These are phyloP conservation scores for Epirrhoe alternata DNA, from an alignment of 2,888 invertebrate genomes.

Conservation along the genomic window DNA sequence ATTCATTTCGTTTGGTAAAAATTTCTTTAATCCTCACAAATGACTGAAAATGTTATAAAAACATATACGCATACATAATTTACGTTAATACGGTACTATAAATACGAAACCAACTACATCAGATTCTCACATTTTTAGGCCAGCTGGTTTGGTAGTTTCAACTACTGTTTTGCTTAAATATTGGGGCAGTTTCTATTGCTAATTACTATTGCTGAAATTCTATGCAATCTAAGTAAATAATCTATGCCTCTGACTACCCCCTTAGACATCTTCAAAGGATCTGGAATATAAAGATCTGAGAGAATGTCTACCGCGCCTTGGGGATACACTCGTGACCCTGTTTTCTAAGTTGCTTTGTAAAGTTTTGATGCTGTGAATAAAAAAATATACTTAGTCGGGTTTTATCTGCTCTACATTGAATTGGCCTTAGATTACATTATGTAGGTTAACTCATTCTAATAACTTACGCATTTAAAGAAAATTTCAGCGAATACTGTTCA, in stretches of 20 bases:
- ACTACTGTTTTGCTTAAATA: not conserved
- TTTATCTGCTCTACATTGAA: not conserved
- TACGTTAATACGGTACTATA: conserved; percentile 75
- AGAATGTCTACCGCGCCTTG: too few species aligned
- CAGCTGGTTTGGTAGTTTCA: conserved; percentile 1
- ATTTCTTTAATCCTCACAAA: conserved; percentile 81
- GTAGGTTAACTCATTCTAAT: conserved; percentile 6
- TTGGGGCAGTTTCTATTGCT: conserved; percentile 3
- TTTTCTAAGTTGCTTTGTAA: not conserved
- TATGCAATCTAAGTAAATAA: not conserved
- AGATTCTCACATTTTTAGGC: conserved; percentile 47
- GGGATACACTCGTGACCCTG: too few species aligned
- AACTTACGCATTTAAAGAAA: conserved; percentile 52
- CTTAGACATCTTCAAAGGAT: too few species aligned
- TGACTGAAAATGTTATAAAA: conserved; percentile 84
- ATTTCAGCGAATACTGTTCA: conserved; percentile 49
- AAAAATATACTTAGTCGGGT: not conserved
- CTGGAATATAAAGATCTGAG: too few species aligned
- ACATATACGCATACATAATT: conserved; percentile 81
- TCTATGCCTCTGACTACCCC: too few species aligned
- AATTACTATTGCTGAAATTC: not conserved
- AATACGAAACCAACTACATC: conserved; percentile 60
- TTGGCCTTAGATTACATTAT: conserved; percentile 19
- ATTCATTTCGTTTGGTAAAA: conserved; percentile 74
- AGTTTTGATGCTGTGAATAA: not conserved